A percentile compares a stretch with the other conserved stretches of the same genome.
Conservation (phyloP, 2,888 invertebrate species). For the Aplocera efformata region DNA sequence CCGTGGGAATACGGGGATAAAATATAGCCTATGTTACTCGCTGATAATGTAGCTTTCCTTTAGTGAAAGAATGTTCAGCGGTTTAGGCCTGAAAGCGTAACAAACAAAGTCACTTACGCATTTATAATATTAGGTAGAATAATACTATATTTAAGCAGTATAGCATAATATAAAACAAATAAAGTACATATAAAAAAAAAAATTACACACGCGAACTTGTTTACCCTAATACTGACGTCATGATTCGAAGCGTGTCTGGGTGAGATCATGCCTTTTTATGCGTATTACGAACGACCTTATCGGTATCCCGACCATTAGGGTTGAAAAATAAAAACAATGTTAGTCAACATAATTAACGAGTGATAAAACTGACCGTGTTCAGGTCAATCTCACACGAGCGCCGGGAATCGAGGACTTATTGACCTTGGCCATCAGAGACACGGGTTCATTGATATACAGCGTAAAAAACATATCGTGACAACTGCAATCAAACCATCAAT, state of each 20-base stretch:
- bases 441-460: slow-evolving; percentile 6
- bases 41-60: no score
- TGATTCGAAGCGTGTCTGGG: slow-evolving; percentile 31
- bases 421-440: slow-evolving; percentile 6
- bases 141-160: slow-evolving; percentile 23
- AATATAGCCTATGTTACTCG: no score
- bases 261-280: slow-evolving; percentile 50
- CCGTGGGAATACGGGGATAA: no score
- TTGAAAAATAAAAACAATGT: slow-evolving; percentile 32
- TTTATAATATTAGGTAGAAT: neutral
- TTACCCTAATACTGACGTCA: slow-evolving; percentile 51
- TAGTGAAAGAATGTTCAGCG: no score
- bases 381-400: slow-evolving; percentile 17
- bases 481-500: slow-evolving; percentile 7
- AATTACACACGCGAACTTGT: slow-evolving; percentile 44
- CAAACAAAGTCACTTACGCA: no score
- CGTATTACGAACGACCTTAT: slow-evolving; percentile 42
- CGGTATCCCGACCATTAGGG: slow-evolving; percentile 36
- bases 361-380: slow-evolving; percentile 14
- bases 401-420: slow-evolving; percentile 14
- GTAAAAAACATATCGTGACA: slow-evolving; percentile 1
- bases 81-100: no score
- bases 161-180: slow-evolving; percentile 48
- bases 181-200: no score
- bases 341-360: slow-evolving; percentile 15